Evolutionary conservation across 2,888 invertebrate species (phyloP).

Genomic region (Vannuccia rotundouncinata): DNA sequence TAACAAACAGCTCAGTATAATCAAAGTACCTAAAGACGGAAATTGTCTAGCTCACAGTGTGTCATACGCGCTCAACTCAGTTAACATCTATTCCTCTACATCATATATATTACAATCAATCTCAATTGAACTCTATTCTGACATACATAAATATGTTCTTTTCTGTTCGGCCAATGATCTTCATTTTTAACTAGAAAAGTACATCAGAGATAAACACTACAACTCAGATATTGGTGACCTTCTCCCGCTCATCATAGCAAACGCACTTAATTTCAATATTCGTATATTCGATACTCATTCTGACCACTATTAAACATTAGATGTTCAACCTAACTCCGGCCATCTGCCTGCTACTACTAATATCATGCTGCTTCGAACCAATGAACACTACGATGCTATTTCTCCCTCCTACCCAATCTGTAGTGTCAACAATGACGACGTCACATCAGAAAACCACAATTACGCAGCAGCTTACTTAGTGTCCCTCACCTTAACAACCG

Average conservation of each 20-base stretch:
- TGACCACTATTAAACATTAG: constrained; percentile 1
- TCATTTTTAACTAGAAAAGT: background rate
- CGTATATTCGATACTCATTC: background rate
- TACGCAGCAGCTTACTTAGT: too few relatives aligned
- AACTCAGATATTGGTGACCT: constrained; percentile 18
- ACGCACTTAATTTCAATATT: constrained; percentile 13
- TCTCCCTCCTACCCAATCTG: background rate
- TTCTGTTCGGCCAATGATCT: background rate
- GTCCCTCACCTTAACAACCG: background rate
- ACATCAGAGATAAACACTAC: background rate
- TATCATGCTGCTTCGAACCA: background rate
- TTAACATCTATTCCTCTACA: constrained; percentile 1
- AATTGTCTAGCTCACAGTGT: background rate
- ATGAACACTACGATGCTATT: constrained; percentile 11
- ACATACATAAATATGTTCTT: constrained; percentile 2
- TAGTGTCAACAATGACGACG: background rate
- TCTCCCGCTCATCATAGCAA: background rate
- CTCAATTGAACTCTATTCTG: background rate
- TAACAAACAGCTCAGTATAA: background rate
- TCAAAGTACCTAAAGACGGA: constrained; percentile 1
- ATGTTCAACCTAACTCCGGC: background rate
- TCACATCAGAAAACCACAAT: too few relatives aligned
- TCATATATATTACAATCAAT: background rate
- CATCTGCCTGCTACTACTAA: constrained; percentile 3
- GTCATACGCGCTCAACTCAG: constrained; percentile 7